Conservation (phyloP, 2,888 invertebrate genomes). For the Rhimphoctona megacephalus region DNA sequence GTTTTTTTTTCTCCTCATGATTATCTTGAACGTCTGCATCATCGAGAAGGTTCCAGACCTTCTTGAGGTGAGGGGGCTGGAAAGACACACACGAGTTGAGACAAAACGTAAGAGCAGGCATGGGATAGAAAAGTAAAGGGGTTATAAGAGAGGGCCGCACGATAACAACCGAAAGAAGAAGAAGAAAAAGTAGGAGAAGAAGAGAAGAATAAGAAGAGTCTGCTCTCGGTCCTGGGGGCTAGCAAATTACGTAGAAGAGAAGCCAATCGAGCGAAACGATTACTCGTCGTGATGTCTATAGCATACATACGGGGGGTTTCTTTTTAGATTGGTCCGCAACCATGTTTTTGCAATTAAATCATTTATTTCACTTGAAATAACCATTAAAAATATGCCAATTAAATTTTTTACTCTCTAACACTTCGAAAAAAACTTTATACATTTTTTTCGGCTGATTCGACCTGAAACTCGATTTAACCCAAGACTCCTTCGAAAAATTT, state of each 20-base stretch:
- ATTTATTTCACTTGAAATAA: background rate
- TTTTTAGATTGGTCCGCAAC: background rate
- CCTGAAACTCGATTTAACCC: background rate
- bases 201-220: slow-evolving; percentile 36
- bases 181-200: slow-evolving; percentile 30
- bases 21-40: slow-evolving; percentile 47
- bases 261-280: slow-evolving; percentile 68
- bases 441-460: background rate
- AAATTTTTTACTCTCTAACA: background rate
- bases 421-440: background rate
- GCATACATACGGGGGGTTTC: slow-evolving; percentile 18
- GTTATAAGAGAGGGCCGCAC: slow-evolving; percentile 37
- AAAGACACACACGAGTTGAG: slow-evolving; percentile 26
- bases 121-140: slow-evolving; percentile 33
- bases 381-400: background rate
- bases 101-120: slow-evolving; percentile 19
- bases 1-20: slow-evolving; percentile 14
- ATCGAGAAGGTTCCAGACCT: slow-evolving; percentile 11
- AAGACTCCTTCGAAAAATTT: background rate
- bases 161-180: slow-evolving; percentile 53
- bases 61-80: background rate
- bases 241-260: slow-evolving; percentile 67
- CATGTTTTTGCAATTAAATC: too few species aligned
- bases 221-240: slow-evolving; percentile 52
- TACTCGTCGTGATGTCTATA: slow-evolving; percentile 53